These are phyloP conservation scores for Periophthalmodon schlosseri DNA, from an alignment of 2,113 vertebrate genomes.

Conservation along the genomic window DNA sequence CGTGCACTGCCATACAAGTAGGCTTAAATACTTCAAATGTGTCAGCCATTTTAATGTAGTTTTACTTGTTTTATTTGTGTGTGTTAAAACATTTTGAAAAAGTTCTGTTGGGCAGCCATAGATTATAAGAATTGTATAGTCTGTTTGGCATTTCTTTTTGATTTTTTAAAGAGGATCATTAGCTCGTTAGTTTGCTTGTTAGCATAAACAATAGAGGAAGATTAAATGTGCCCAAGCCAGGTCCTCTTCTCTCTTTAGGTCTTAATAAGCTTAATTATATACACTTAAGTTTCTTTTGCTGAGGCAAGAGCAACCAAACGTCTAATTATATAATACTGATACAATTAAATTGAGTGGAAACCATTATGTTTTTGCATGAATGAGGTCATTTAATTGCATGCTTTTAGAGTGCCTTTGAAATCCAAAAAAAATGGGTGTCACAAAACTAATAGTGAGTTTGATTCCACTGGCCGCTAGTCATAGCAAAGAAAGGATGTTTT, in stretches of 20 bases:
- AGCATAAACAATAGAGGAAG: background rate
- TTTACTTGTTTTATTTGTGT: too few relatives aligned
- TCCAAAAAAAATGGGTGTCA: background rate
- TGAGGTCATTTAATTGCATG: background rate
- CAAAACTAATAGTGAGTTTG: background rate
- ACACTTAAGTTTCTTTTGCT: background rate
- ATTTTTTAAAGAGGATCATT: background rate
- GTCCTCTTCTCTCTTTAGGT: background rate
- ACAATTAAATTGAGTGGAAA: conserved; percentile 5
- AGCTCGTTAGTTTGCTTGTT: background rate
- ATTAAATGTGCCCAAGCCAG: conserved; percentile 3
- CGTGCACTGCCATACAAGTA: background rate
- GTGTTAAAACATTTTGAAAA: background rate
- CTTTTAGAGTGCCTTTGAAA: background rate
- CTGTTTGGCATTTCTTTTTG: background rate
- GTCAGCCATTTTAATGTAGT: too few relatives aligned
- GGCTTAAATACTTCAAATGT: background rate
- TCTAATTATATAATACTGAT: conserved; percentile 1
- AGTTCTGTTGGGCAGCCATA: background rate
- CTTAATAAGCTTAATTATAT: conserved; percentile 5
- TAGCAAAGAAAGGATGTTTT: background rate
- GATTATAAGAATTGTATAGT: background rate
- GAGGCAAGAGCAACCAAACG: background rate
- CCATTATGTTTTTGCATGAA: background rate
- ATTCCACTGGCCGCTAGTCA: background rate